A percentile compares a stretch with the other conserved stretches of the same genome.
phyloP scores from a whole-genome alignment of 2,113 vertebrate genomes.

The Petrocephalus microphthalmus region DNA sequence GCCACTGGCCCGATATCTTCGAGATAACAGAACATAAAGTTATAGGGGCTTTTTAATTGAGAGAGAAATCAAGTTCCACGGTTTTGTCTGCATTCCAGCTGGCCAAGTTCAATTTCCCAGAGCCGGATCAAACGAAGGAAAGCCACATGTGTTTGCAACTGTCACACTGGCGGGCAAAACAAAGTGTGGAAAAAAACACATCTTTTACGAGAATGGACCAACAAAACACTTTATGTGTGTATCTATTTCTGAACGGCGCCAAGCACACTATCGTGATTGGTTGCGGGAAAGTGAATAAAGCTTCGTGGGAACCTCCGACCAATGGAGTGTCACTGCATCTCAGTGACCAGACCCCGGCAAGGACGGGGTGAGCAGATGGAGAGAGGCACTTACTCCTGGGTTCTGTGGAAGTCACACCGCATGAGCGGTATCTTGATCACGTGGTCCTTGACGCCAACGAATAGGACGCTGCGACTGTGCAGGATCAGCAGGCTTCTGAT shows the following conservation, averaged over 20 bases:
- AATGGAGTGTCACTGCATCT: background rate
- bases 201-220: background rate
- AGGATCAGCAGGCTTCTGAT: constrained; percentile 84
- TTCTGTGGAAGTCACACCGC: constrained; percentile 84
- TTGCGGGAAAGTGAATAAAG: background rate
- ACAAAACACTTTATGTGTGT: background rate
- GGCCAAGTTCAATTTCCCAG: background rate
- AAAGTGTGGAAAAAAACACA: background rate
- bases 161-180: background rate
- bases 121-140: background rate
- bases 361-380: background rate
- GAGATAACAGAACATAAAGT: background rate
- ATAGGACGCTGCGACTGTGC: constrained; percentile 88
- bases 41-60: background rate
- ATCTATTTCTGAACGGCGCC: background rate
- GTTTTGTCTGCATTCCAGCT: background rate
- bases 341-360: background rate
- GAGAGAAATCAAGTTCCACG: background rate
- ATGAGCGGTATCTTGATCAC: constrained; percentile 89
- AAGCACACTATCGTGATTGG: background rate
- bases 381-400: constrained; percentile 69
- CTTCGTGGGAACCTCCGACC: too few species aligned
- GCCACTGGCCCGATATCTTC: background rate
- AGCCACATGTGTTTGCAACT: background rate
- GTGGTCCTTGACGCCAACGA: constrained; percentile 81